These are phyloP conservation scores for Caiman crocodilus DNA, from an alignment of 2,797 vertebrate species.

Conservation along the genomic window DNA sequence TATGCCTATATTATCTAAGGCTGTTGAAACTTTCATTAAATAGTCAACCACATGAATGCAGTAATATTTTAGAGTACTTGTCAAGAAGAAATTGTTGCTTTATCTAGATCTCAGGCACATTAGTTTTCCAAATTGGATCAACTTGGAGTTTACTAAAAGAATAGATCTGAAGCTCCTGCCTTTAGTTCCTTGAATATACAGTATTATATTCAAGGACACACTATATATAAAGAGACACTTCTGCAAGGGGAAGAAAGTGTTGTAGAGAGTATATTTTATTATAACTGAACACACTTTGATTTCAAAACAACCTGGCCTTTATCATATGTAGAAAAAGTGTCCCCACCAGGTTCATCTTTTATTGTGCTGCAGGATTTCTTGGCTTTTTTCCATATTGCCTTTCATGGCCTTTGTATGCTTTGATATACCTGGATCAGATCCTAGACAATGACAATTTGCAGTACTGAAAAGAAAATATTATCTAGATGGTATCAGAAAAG, in stretches of 20 bases:
- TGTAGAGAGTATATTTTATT: neutral
- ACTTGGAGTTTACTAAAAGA: neutral
- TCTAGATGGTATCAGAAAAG: fast-evolving
- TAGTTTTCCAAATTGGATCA: neutral
- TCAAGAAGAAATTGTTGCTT: neutral
- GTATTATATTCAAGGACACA: too few species aligned
- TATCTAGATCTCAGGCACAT: neutral
- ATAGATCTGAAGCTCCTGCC: neutral
- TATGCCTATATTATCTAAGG: neutral
- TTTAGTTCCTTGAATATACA: neutral
- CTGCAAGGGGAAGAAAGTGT: neutral
- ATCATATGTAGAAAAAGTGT: neutral
- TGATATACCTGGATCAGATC: neutral
- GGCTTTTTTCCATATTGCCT: neutral
- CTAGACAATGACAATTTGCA: neutral
- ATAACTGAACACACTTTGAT: neutral
- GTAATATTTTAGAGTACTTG: neutral
- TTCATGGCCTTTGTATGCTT: neutral
- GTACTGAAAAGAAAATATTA: neutral
- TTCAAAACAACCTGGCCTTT: neutral
- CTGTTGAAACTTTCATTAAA: neutral
- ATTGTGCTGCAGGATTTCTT: neutral
- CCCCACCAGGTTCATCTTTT: neutral
- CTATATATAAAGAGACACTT: neutral
- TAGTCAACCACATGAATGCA: neutral